phyloP scores from a whole-genome alignment of 2,113 vertebrate species.

The Anarhynchus alexandrinus region DNA sequence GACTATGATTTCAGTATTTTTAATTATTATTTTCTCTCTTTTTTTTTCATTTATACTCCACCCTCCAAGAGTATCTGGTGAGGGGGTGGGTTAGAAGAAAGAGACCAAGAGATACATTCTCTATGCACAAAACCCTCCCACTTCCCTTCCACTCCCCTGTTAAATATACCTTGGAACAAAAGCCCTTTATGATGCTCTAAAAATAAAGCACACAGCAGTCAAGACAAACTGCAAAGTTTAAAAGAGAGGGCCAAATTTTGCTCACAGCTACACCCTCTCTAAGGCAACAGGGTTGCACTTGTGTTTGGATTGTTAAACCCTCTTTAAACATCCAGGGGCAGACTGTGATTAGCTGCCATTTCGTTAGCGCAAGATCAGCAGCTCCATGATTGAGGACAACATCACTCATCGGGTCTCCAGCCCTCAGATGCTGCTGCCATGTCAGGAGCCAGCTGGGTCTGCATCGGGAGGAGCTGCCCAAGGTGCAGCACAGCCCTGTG shows the following conservation, averaged over 20 bases:
- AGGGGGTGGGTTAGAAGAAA: conserved; percentile 50
- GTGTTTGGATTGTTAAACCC: conserved; percentile 46
- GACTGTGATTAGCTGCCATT: background rate
- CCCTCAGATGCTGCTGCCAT: background rate
- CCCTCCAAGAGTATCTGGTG: conserved; percentile 61
- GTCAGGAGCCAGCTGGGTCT: background rate
- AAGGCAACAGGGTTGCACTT: conserved; percentile 7
- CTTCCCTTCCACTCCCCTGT: conserved; percentile 69
- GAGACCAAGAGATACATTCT: conserved; percentile 49
- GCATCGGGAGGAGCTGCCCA: background rate
- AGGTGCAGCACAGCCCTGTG: background rate
- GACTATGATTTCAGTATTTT: conserved; percentile 20
- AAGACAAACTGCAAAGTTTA: conserved; percentile 27
- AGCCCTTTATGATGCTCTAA: conserved; percentile 67
- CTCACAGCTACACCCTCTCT: conserved; percentile 55
- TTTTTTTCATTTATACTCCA: conserved; percentile 16
- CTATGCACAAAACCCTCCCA: conserved; percentile 50
- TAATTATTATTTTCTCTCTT: conserved; percentile 39
- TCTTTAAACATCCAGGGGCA: conserved; percentile 22
- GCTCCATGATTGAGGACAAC: background rate
- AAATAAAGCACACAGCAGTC: conserved; percentile 60
- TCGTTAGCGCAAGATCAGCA: background rate
- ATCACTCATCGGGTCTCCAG: background rate
- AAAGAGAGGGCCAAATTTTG: conserved; percentile 47
- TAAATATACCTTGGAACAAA: conserved; percentile 71